Evolutionary conservation across 2,113 vertebrate species (phyloP).

Genomic region (Hippocampus abdominalis): DNA sequence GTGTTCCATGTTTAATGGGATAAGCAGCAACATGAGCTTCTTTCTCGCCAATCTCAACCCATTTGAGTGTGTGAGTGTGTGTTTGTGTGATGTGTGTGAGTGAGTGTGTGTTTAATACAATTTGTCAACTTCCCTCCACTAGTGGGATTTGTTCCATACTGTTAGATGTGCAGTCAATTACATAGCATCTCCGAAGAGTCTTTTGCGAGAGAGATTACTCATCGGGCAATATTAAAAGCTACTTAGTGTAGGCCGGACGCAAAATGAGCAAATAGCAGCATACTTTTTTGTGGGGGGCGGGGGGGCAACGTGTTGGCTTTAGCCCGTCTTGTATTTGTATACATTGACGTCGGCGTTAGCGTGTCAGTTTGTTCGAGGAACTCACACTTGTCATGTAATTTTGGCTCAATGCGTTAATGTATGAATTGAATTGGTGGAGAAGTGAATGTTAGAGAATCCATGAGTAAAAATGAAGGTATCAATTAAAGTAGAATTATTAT

Average conservation of each 20-base stretch:
- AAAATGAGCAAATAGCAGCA: constrained; percentile 46
- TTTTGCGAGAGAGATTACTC: constrained; percentile 76
- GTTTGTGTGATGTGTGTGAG: constrained; percentile 32
- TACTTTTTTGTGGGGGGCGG: background rate
- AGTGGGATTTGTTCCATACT: constrained; percentile 83
- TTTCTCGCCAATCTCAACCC: constrained; percentile 78
- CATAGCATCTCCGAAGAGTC: constrained; percentile 77
- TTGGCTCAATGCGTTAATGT: background rate
- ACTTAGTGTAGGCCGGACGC: constrained; percentile 73
- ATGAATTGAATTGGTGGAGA: background rate
- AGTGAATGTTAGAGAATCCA: background rate
- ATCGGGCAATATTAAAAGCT: constrained; percentile 76
- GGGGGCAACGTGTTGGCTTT: constrained; percentile 3
- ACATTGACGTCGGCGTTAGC: background rate
- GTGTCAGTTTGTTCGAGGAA: background rate
- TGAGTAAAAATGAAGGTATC: too few relatives aligned
- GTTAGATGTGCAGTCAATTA: constrained; percentile 83
- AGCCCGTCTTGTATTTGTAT: background rate
- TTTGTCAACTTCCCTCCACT: constrained; percentile 76
- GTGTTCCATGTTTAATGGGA: constrained; percentile 80
- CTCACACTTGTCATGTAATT: background rate
- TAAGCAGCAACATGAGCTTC: constrained; percentile 77
- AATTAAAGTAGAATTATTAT: too few relatives aligned
- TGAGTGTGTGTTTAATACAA: constrained; percentile 77
- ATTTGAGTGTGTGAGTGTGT: constrained; percentile 57